Evolutionary conservation across 2,797 vertebrate species (phyloP).

Genomic region (Anniella stebbinsi): DNA sequence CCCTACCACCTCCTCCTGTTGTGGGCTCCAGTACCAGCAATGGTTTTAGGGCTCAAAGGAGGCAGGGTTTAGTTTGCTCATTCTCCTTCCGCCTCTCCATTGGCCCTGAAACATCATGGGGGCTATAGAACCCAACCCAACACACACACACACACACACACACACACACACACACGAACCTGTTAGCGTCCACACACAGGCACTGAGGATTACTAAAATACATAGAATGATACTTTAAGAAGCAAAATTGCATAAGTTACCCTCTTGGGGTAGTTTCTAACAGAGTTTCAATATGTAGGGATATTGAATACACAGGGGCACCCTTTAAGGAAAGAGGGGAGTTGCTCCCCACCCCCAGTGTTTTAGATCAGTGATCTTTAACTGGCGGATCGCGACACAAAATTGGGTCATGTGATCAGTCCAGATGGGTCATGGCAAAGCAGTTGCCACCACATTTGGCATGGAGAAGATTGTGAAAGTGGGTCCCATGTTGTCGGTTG

Average conservation of each 20-base stretch:
- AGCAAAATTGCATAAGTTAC: background rate
- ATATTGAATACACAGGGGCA: too few relatives aligned
- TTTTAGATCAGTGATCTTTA: background rate
- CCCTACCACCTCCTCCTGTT: background rate
- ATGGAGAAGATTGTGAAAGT: too few relatives aligned
- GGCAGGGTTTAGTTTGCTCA: background rate
- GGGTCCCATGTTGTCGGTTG: too few relatives aligned
- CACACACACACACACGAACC: background rate
- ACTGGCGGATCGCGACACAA: too few relatives aligned
- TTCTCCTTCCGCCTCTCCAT: background rate
- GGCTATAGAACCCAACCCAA: background rate
- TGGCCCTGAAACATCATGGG: background rate
- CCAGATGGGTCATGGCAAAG: too few relatives aligned
- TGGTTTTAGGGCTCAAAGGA: background rate
- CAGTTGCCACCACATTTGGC: too few relatives aligned
- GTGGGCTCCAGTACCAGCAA: background rate
- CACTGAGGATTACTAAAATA: background rate
- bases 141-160: background rate
- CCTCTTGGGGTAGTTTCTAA: background rate
- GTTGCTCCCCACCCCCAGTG: background rate
- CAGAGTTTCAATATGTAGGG: background rate
- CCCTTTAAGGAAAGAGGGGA: background rate
- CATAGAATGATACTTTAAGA: background rate
- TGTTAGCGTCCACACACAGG: background rate
- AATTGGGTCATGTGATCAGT: too few relatives aligned